Percentiles rank a stretch among this genome's conserved stretches.
These are phyloP conservation scores for Euschistus heros DNA, from an alignment of 1,140 invertebrate genomes.

Conservation along the genomic window DNA sequence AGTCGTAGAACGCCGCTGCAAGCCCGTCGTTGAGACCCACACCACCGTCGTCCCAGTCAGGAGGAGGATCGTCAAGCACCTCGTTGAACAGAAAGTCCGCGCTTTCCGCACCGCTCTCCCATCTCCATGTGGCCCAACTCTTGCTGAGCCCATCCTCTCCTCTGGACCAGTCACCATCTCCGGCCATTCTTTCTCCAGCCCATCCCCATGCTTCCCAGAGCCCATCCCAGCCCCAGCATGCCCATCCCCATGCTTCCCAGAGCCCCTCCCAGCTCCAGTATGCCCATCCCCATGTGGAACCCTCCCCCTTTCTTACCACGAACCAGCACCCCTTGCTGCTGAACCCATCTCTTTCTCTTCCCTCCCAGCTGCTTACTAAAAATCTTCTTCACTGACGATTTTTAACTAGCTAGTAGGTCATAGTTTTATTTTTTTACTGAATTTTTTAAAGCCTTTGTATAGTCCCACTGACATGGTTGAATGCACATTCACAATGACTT, in stretches of 20 bases:
- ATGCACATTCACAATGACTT: too few relatives aligned
- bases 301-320: too few relatives aligned
- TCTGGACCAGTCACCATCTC: background rate
- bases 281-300: too few relatives aligned
- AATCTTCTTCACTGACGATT: too few relatives aligned
- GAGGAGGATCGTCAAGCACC: slow-evolving; percentile 20
- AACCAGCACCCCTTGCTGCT: too few relatives aligned
- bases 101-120: slow-evolving; percentile 3
- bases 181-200: background rate
- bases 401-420: too few relatives aligned
- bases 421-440: too few relatives aligned
- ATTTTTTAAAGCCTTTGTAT: too few relatives aligned
- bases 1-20: slow-evolving; percentile 11
- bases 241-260: background rate
- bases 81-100: slow-evolving; percentile 18
- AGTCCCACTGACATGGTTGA: too few relatives aligned
- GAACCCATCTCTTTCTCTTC: too few relatives aligned
- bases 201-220: background rate
- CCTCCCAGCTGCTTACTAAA: too few relatives aligned
- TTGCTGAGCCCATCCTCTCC: background rate
- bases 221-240: background rate
- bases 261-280: background rate
- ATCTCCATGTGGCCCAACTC: background rate
- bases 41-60: slow-evolving; percentile 19
- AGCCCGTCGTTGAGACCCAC: slow-evolving; percentile 20